Evolutionary conservation across 2,888 invertebrate genomes (phyloP).

Genomic region (Bombylius major): DNA sequence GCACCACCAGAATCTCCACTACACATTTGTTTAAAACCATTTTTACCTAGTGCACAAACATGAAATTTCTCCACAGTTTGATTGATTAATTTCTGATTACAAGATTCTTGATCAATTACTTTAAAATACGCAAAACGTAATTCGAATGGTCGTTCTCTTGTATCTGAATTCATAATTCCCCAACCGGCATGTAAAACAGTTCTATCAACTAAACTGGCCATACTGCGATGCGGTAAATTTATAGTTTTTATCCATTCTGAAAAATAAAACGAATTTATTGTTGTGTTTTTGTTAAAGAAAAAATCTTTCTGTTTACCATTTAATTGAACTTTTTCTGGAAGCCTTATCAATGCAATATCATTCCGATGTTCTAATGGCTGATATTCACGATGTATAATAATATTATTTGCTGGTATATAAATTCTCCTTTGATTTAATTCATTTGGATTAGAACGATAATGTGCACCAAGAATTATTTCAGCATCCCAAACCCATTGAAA

Average conservation of each 20-base stretch:
- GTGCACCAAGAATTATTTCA: too few species aligned
- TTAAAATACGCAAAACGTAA: not conserved
- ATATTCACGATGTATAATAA: not conserved
- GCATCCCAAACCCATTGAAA: too few species aligned
- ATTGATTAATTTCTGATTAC: not conserved
- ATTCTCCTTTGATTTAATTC: not conserved
- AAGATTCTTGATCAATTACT: not conserved
- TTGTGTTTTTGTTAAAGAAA: too few species aligned
- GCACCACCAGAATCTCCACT: not conserved
- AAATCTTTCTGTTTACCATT: not conserved
- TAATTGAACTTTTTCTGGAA: not conserved
- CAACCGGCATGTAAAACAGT: not conserved
- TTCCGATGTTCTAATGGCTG: not conserved
- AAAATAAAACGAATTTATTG: not conserved
- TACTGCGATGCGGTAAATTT: not conserved
- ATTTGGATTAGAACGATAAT: too few species aligned
- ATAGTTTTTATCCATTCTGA: not conserved
- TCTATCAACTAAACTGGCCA: not conserved
- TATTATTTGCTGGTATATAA: not conserved
- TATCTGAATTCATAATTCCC: not conserved
- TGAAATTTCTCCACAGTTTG: not conserved
- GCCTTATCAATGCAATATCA: not conserved
- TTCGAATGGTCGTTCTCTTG: not conserved
- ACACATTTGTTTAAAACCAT: not conserved
- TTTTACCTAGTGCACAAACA: not conserved